Evolutionary conservation across 2,888 invertebrate genomes (phyloP).

Genomic region (Eristalis arbustorum): DNA sequence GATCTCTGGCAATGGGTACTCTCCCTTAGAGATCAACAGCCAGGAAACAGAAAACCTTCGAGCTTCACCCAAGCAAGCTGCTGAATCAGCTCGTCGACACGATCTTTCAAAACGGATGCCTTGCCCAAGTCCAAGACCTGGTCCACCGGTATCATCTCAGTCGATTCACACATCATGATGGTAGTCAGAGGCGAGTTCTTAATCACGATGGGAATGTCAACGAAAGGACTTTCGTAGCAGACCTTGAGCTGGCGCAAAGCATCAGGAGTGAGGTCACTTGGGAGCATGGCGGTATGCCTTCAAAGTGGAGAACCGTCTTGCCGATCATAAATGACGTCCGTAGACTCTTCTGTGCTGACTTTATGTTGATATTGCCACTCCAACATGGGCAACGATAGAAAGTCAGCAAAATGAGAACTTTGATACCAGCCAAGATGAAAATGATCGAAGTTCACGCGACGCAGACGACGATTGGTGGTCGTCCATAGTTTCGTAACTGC

Average conservation of each 20-base stretch:
- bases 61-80: too few relatives aligned
- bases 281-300: constrained; percentile 98
- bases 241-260: constrained; percentile 92
- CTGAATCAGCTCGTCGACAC: constrained; percentile 98
- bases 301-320: constrained; percentile 95
- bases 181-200: constrained; percentile 98
- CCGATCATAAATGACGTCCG: constrained; percentile 99
- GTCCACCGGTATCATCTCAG: constrained; percentile 93
- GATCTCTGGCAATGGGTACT: constrained; percentile 93
- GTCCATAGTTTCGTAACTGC: constrained; percentile 94
- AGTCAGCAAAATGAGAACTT: constrained; percentile 98
- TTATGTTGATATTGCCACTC: constrained; percentile 99
- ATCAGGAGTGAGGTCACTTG: constrained; percentile 97
- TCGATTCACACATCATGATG: constrained; percentile 96
- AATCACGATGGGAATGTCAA: constrained; percentile 97
- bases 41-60: too few relatives aligned
- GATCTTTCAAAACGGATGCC: constrained; percentile 89
- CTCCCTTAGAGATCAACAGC: constrained; percentile 94
- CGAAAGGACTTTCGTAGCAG: constrained; percentile 95
- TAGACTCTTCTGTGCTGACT: constrained; percentile 98
- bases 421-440: constrained; percentile 99
- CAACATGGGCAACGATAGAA: constrained; percentile 93
- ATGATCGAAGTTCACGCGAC: constrained; percentile 98
- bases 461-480: constrained; percentile 97
- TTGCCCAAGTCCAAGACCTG: constrained; percentile 95